These are phyloP conservation scores for Caenorhabditis becei DNA, from an alignment of 2,888 invertebrate species.

Conservation along the genomic window DNA sequence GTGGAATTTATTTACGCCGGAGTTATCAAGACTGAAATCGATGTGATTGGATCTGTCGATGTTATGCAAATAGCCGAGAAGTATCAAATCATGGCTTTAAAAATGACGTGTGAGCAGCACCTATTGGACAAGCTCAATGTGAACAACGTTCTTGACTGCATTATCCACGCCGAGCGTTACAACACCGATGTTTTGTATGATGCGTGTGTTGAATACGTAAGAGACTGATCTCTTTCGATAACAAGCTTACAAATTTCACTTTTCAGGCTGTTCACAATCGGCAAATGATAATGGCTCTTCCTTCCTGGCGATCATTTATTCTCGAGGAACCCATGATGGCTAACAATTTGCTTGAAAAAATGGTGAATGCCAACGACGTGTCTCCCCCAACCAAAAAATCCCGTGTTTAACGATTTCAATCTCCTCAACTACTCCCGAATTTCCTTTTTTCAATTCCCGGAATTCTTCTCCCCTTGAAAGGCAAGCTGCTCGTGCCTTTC, in stretches of 20 bases:
- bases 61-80: constrained; percentile 81
- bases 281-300: constrained; percentile 67
- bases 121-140: constrained; percentile 60
- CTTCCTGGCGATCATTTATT: constrained; percentile 91
- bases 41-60: constrained; percentile 59
- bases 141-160: constrained; percentile 76
- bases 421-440: neutral
- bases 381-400: constrained; percentile 70
- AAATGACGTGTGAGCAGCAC: constrained; percentile 77
- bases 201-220: constrained; percentile 74
- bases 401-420: constrained; percentile 41
- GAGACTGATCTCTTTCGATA: constrained; percentile 1
- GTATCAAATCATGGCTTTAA: constrained; percentile 79
- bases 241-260: too few relatives aligned
- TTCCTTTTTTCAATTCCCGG: neutral
- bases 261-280: constrained; percentile 62
- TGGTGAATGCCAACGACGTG: constrained; percentile 68
- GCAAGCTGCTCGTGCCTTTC: neutral
- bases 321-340: constrained; percentile 85
- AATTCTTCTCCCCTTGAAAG: neutral
- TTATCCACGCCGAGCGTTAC: constrained; percentile 76
- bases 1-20: constrained; percentile 74
- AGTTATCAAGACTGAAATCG: constrained; percentile 61
- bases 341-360: constrained; percentile 76
- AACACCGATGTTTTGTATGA: constrained; percentile 75